Evolutionary conservation across 2,888 invertebrate genomes (phyloP).

Genomic region (Brachypalpus laphriformis): DNA sequence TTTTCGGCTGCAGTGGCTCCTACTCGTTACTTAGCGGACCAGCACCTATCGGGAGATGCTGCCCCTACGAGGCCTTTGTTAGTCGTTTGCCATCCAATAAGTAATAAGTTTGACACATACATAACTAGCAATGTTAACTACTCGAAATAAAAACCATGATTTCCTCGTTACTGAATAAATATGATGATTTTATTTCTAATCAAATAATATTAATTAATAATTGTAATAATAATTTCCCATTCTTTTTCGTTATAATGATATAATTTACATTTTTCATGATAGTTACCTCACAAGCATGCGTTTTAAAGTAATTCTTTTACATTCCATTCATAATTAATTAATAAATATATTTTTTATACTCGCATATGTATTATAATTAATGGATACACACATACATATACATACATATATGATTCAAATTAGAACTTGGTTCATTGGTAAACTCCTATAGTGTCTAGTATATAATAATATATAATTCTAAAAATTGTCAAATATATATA

Average conservation of each 20-base stretch:
- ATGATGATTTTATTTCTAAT: constrained; percentile 72
- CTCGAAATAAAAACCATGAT: neutral
- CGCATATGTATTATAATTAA: constrained; percentile 19
- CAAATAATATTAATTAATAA: constrained; percentile 55
- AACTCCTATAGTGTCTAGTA: constrained; percentile 28
- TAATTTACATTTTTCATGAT: constrained; percentile 62
- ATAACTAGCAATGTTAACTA: no score
- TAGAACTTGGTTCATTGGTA: constrained; percentile 68
- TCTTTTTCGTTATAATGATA: constrained; percentile 55
- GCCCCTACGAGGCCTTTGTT: no score
- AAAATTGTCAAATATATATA: constrained; percentile 32
- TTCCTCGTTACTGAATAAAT: constrained; percentile 60
- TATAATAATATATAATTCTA: constrained; percentile 37
- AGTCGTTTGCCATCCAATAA: no score
- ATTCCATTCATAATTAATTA: constrained; percentile 35
- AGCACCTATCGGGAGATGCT: no score
- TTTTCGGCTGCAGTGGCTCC: no score
- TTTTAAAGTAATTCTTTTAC: constrained; percentile 22
- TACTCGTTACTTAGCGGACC: no score
- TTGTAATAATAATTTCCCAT: constrained; percentile 54
- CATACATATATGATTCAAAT: constrained; percentile 32
- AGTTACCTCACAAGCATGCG: constrained; percentile 66
- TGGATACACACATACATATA: constrained; percentile 41
- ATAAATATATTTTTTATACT: constrained; percentile 38
- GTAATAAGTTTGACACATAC: no score